Evolutionary conservation across 2,113 vertebrate genomes (phyloP).

Genomic region (Myiagra hebetior): DNA sequence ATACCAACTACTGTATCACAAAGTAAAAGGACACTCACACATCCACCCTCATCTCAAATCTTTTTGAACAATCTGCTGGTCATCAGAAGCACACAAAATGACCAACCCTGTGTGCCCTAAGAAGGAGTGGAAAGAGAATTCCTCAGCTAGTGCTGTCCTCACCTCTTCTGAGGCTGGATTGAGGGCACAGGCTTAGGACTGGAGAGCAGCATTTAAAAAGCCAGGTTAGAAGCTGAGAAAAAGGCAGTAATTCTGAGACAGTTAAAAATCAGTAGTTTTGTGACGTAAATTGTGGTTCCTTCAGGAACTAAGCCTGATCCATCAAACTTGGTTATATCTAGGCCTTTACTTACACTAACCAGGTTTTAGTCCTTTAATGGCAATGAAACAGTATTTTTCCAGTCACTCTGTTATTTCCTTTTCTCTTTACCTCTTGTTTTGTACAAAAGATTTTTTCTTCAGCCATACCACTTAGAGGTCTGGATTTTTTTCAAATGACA

Average conservation of each 20-base stretch:
- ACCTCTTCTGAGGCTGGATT: not conserved
- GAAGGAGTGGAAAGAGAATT: not conserved
- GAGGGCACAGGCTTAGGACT: not conserved
- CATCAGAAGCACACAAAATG: not conserved
- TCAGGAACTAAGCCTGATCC: not conserved
- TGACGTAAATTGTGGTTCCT: slow-evolving; percentile 14
- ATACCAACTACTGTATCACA: not conserved
- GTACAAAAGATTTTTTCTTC: slow-evolving; percentile 53
- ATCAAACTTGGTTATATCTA: slow-evolving; percentile 24
- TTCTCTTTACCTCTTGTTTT: slow-evolving; percentile 63
- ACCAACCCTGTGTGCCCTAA: fast-evolving
- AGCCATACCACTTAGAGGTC: slow-evolving; percentile 32
- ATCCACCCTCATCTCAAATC: not conserved
- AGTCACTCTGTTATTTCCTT: slow-evolving; percentile 71
- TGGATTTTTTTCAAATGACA: slow-evolving; percentile 52
- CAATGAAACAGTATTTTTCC: slow-evolving; percentile 66
- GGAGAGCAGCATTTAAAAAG: not conserved
- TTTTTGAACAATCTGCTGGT: not conserved
- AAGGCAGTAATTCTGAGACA: not conserved
- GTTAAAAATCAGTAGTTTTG: not conserved
- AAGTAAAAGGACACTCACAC: not conserved
- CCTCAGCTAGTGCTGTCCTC: not conserved
- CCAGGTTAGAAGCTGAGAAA: not conserved
- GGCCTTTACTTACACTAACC: slow-evolving; percentile 5
- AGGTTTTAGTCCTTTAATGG: slow-evolving; percentile 65